Conservation (phyloP, 2,797 vertebrate species). For the Pygocentrus nattereri region DNA sequence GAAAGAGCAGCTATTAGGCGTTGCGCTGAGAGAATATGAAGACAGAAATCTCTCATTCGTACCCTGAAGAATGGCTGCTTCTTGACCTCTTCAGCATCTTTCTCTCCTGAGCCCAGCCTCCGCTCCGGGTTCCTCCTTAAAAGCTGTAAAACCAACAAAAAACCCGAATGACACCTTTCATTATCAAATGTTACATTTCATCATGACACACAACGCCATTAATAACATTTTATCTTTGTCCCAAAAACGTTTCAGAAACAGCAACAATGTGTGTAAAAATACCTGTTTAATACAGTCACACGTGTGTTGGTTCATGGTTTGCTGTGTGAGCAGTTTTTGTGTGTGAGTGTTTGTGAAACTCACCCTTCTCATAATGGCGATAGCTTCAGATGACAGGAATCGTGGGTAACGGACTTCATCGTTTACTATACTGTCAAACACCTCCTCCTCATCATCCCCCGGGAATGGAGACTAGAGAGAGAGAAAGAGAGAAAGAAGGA, state of each 20-base stretch:
- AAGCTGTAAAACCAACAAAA: slow-evolving; percentile 22
- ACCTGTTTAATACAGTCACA: too few relatives aligned
- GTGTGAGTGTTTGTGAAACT: slow-evolving; percentile 42
- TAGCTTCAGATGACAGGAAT: slow-evolving; percentile 89
- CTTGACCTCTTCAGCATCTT: slow-evolving; percentile 93
- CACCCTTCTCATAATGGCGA: slow-evolving; percentile 89
- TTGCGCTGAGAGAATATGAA: neutral
- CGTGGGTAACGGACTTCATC: slow-evolving; percentile 93
- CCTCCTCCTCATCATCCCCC: slow-evolving; percentile 92
- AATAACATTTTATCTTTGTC: too few relatives aligned
- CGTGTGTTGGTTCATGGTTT: too few relatives aligned
- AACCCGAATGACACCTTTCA: too few relatives aligned
- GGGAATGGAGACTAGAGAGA: slow-evolving; percentile 86
- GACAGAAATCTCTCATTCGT: slow-evolving; percentile 21
- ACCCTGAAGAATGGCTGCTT: slow-evolving; percentile 94
- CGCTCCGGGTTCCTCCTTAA: slow-evolving; percentile 79
- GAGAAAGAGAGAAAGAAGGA: slow-evolving; percentile 34
- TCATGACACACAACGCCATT: too few relatives aligned
- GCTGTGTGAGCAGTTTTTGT: neutral
- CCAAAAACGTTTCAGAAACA: too few relatives aligned
- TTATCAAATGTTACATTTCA: too few relatives aligned
- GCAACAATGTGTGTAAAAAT: too few relatives aligned
- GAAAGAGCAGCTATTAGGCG: neutral
- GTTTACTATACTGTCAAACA: slow-evolving; percentile 95
- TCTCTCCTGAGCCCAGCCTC: slow-evolving; percentile 88